Base-by-base conservation (phyloP, 1,140 invertebrate species). In the Argopecten irradians region DNA sequence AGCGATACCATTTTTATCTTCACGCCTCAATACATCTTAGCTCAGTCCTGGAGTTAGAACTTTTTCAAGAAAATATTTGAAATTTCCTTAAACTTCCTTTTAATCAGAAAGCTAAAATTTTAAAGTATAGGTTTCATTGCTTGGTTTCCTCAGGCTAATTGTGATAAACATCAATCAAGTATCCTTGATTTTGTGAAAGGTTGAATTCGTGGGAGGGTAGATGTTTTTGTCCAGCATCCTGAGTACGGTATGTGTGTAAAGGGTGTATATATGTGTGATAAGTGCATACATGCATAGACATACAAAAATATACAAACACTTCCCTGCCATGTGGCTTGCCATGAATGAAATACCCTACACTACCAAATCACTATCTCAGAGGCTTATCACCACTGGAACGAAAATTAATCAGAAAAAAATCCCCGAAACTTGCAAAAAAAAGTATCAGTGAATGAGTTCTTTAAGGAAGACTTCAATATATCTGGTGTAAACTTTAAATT, bases 41-140 rank as follows among this genome's bases (percentile, higher is more conserved):
- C 55, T 71, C 55, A 11, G 55, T 71, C 55, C 55, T 71, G 22
- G 22, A 28, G 28, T 22, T 3, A 71, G 28, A 28, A 71, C 1
- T 28, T n/a, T n/a, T 71, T 71, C 55, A 71, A 71, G 55, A 71
- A 71, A 71, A 71, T n/a, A 71, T 71, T 71, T 71, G 22, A 28
- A 71, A 71, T 71, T 71, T 22, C 55, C 55, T 5, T 28, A 71
- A 71, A 71, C 55, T 71, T 71, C n/a, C 55, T 71, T n/a, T 71
- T 71, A 71, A n/a, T n/a, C 55, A 71, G 22, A 71, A 71, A 71
- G n/a, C 55, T 71, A 3, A 28, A n/a, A 71, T n/a, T 71, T n/a
- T 71, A n/a, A 71, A n/a, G n/a, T n/a, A 71, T 71, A n/a, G 55
- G 28, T 71, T 28, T 28, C n/a, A 71, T 71, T n/a, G 5, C 28